These are phyloP conservation scores for Rapana venosa DNA, from an alignment of 2,888 invertebrate genomes.

Conservation along the genomic window DNA sequence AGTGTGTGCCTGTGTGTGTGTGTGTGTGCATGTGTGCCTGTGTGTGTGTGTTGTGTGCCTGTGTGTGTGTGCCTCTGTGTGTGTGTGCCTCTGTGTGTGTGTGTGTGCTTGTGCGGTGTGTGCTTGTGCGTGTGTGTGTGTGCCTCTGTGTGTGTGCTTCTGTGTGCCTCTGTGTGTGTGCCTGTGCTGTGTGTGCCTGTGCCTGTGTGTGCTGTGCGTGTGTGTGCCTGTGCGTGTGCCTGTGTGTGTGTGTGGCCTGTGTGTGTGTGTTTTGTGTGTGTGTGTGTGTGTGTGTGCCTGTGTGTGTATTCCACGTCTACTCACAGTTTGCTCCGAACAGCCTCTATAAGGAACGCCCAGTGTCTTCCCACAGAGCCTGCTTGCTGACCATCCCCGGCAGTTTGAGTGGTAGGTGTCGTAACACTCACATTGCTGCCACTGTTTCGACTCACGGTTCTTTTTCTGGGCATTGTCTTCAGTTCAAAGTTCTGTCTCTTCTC, in stretches of 20 bases:
- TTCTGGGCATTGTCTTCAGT: no score
- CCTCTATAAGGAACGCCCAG: no score
- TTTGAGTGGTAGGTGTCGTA: no score
- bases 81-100: constrained; percentile 1
- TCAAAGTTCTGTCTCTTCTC: no score
- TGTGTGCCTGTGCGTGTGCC: not conserved
- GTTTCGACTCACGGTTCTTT: no score
- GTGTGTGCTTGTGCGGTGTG: not conserved
- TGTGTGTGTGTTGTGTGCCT: not conserved
- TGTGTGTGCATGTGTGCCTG: not conserved
- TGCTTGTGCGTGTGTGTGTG: not conserved
- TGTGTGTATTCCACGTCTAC: not conserved
- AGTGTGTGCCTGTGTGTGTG: not conserved
- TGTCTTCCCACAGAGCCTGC: no score
- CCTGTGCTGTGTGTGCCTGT: not conserved
- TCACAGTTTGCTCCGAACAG: not conserved
- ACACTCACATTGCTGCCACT: no score
- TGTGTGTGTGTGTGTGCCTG: not conserved
- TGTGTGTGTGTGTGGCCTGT: not conserved
- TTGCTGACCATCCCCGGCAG: no score
- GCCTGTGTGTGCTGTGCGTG: not conserved
- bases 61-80: not conserved
- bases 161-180: not conserved
- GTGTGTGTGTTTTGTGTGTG: not conserved
- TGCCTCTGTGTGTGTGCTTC: not conserved